These are phyloP conservation scores for Steinernema feltiae DNA, from an alignment of 1,140 invertebrate species.

Conservation along the genomic window DNA sequence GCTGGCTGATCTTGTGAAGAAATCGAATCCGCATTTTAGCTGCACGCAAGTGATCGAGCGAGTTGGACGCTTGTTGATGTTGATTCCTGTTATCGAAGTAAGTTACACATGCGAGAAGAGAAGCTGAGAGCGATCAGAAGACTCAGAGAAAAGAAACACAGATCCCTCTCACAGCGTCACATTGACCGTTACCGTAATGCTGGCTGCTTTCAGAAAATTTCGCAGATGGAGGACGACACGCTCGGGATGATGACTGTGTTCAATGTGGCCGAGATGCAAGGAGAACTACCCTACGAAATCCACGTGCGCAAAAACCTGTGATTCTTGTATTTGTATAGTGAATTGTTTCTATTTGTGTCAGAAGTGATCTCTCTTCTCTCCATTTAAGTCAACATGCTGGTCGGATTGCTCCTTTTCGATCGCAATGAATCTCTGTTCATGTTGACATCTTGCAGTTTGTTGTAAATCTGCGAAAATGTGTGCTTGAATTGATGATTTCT, in stretches of 20 bases:
- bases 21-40: background rate
- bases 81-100: constrained; percentile 11
- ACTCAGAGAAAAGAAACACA: too few relatives aligned
- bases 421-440: background rate
- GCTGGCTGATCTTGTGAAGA: background rate
- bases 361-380: background rate
- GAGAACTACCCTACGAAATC: constrained; percentile 6
- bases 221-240: constrained; percentile 12
- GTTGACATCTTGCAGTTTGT: background rate
- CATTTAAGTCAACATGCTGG: background rate
- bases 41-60: background rate
- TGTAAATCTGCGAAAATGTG: background rate
- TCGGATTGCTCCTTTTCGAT: background rate
- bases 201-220: background rate
- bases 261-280: constrained; percentile 22
- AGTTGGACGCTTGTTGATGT: background rate
- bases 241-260: constrained; percentile 17
- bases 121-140: too few relatives aligned
- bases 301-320: constrained; percentile 18
- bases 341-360: background rate
- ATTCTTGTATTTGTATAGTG: background rate
- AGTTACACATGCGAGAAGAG: background rate
- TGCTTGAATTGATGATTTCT: too few relatives aligned
- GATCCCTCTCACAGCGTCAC: too few relatives aligned
- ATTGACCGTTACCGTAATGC: background rate